Conservation (phyloP, 2,113 vertebrate genomes). For the Tinamus guttatus region DNA sequence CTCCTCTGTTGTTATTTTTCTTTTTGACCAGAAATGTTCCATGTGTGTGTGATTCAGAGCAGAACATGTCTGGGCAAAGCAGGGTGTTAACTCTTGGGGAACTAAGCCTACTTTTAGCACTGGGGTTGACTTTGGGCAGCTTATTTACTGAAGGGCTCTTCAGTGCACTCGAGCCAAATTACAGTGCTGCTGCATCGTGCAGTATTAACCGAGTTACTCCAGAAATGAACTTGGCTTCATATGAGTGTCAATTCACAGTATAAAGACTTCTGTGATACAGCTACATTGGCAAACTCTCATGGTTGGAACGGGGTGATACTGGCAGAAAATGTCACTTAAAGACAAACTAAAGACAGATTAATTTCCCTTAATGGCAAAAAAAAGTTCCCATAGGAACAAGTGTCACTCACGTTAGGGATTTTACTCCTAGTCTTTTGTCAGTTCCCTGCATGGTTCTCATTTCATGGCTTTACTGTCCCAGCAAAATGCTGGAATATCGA, state of each 20-base stretch:
- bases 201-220: constrained; percentile 26
- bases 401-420: not conserved
- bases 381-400: not conserved
- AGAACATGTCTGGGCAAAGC: not conserved
- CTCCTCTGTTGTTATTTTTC: not conserved
- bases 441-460: not conserved
- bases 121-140: constrained; percentile 27
- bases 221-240: constrained; percentile 18
- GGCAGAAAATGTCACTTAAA: not conserved
- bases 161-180: not conserved
- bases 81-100: constrained; percentile 59
- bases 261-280: not conserved
- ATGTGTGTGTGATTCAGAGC: constrained; percentile 44
- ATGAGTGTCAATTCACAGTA: constrained; percentile 34
- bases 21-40: not conserved
- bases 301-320: not conserved
- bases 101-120: constrained; percentile 44
- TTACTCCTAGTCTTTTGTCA: not conserved
- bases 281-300: not conserved
- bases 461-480: not conserved
- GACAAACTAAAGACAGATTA: too few species aligned
- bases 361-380: not conserved
- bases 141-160: constrained; percentile 41
- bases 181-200: not conserved
- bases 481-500: not conserved